These are phyloP conservation scores for Crax fasciolata DNA, from an alignment of 2,797 vertebrate species.

Conservation along the genomic window DNA sequence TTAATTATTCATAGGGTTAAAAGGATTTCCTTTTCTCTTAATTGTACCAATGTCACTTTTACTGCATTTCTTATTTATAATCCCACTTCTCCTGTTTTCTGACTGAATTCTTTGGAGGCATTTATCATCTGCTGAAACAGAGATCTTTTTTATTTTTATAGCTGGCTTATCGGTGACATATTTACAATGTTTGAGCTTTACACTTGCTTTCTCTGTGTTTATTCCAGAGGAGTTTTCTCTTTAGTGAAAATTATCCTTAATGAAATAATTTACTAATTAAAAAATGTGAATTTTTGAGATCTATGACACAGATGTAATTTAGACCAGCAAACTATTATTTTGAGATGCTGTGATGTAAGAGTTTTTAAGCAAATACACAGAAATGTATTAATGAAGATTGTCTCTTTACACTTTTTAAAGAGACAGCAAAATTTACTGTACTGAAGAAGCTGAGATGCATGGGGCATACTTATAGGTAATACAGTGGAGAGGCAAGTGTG, in stretches of 20 bases:
- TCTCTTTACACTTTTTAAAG: background rate
- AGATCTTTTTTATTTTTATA: background rate
- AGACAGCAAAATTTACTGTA: background rate
- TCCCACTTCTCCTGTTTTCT: background rate
- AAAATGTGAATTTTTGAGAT: background rate
- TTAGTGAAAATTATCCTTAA: background rate
- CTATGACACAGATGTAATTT: background rate
- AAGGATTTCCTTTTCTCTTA: background rate
- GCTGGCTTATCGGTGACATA: background rate
- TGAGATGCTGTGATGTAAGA: background rate
- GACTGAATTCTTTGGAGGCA: background rate
- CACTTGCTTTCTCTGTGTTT: background rate
- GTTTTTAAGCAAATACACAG: background rate
- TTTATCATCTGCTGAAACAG: background rate
- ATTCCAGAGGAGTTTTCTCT: background rate
- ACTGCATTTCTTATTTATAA: background rate
- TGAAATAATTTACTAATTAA: background rate
- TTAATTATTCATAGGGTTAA: background rate
- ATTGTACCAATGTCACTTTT: background rate
- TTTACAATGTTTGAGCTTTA: background rate
- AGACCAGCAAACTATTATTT: background rate
- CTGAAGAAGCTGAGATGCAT: background rate
- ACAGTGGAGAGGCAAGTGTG: background rate
- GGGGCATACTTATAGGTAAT: background rate
- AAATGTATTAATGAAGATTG: background rate